A percentile compares a stretch with the other conserved stretches of the same genome.
Evolutionary conservation across 2,113 vertebrate genomes (phyloP).

Genomic region (Bostrychus sinensis): DNA sequence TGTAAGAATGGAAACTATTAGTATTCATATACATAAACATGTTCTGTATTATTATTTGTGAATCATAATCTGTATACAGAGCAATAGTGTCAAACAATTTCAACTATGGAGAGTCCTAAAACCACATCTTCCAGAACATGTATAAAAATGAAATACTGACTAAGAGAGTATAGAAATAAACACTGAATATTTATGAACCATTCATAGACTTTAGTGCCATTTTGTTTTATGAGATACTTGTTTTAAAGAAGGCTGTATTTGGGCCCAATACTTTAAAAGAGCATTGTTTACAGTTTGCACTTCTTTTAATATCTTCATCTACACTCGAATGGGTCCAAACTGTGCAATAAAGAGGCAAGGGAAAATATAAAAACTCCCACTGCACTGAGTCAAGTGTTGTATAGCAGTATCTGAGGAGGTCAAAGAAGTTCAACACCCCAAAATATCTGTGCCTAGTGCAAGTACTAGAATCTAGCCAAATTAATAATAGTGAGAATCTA

Average conservation of each 20-base stretch:
- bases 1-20: neutral
- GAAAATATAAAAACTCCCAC: slow-evolving; percentile 4
- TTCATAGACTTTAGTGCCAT: too few relatives aligned
- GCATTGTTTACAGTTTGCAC: slow-evolving; percentile 6
- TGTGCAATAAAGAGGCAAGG: neutral
- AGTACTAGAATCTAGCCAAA: too few relatives aligned
- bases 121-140: neutral
- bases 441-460: too few relatives aligned
- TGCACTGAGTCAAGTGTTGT: neutral
- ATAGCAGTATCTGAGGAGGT: neutral
- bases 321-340: slow-evolving; percentile 4
- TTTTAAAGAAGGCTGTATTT: neutral
- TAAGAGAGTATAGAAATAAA: neutral
- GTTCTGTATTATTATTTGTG: neutral
- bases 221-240: neutral
- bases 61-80: neutral
- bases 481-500: too few relatives aligned
- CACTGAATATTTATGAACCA: neutral
- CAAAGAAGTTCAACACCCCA: neutral
- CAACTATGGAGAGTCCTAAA: too few relatives aligned
- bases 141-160: too few relatives aligned
- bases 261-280: neutral
- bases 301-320: slow-evolving; percentile 1
- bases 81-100: too few relatives aligned
- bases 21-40: neutral